Conservation (phyloP, 2,888 invertebrate species). For the Dicycla oo region DNA sequence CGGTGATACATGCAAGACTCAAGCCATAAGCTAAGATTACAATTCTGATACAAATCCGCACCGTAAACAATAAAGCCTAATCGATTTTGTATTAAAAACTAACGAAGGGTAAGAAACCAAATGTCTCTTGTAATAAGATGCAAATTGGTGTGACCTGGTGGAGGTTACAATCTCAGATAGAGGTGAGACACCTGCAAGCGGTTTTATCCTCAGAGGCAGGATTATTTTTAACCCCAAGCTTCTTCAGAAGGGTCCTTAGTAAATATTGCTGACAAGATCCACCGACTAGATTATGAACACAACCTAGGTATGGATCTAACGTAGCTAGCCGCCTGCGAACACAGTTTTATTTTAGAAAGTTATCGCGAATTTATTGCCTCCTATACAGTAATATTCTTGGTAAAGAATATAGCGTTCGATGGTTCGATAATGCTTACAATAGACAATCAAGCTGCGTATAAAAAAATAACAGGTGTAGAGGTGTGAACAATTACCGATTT, state of each 20-base stretch:
- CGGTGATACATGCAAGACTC: slow-evolving; percentile 46
- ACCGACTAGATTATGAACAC: slow-evolving; percentile 69
- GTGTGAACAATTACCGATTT: slow-evolving; percentile 62
- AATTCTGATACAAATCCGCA: slow-evolving; percentile 80
- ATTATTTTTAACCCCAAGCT: slow-evolving; percentile 81
- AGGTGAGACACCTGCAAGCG: slow-evolving; percentile 79
- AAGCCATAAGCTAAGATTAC: slow-evolving; percentile 74
- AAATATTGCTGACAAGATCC: slow-evolving; percentile 74
- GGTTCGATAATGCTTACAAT: slow-evolving; percentile 46
- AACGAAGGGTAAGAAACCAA: slow-evolving; percentile 64
- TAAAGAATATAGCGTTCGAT: slow-evolving; percentile 45
- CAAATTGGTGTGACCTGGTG: slow-evolving; percentile 52
- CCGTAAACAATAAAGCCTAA: slow-evolving; percentile 79
- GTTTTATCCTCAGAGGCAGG: slow-evolving; percentile 75
- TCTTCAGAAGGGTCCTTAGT: slow-evolving; percentile 71
- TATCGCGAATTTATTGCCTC: slow-evolving; percentile 59
- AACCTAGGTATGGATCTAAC: slow-evolving; percentile 68
- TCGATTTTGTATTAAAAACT: slow-evolving; percentile 72
- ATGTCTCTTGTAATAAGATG: slow-evolving; percentile 58
- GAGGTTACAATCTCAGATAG: slow-evolving; percentile 69
- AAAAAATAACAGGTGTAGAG: slow-evolving; percentile 43
- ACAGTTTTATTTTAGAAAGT: slow-evolving; percentile 72
- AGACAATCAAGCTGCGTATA: slow-evolving; percentile 53
- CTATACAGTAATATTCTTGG: slow-evolving; percentile 40
- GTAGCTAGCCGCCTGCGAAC: slow-evolving; percentile 49